Base-by-base conservation (phyloP, 2,797 vertebrate genomes). In the Antennarius maculatus region DNA sequence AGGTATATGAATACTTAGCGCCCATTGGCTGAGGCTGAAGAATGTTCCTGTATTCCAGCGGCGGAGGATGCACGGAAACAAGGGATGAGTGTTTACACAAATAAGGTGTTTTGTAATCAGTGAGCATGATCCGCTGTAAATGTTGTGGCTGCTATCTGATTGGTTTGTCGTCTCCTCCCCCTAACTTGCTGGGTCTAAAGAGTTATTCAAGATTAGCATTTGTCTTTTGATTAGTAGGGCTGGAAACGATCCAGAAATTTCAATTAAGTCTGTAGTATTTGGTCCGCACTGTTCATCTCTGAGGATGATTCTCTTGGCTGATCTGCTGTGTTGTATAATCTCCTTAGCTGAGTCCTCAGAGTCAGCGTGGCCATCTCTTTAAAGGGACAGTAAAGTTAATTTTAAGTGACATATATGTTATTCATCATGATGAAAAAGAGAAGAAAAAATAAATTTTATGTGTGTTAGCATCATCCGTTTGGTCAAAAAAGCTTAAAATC, bases 311-410 rank as follows among this genome's bases (percentile, higher is more conserved):
- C 80, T 76, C 66, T 0, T 14, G 70, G 75, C 79, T 83, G 64
- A 88, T 78, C 84, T 85, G 61, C 62, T 70, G 66, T 69, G 68
- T 74, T 86, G 62, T 75, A 56, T 88, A 89, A 91, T 90, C 87
- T 86, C 76, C 81, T 87, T 86, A 86, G 74, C 71, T 37, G 69
- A 76, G 63, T 69, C 47, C 63, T 48, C 60, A 31, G 51, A 69
- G 69, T 71, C 29, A 64, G 55, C 57, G 61, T 41, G 16, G 50
- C 62, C 51, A n/a, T 71, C 61, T 75, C 37, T 47, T 52, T 60
- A 53, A 64, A 34, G n/a, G n/a, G n/a, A n/a, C n/a, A n/a, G n/a
- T n/a, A n/a, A n/a, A n/a, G n/a, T n/a, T n/a, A n/a, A n/a, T n/a
- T n/a, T n/a, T n/a, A n/a, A n/a, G n/a, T n/a, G n/a, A n/a, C n/a